Evolutionary conservation across 2,888 invertebrate species (phyloP).

Genomic region (Aphodius sticticus): DNA sequence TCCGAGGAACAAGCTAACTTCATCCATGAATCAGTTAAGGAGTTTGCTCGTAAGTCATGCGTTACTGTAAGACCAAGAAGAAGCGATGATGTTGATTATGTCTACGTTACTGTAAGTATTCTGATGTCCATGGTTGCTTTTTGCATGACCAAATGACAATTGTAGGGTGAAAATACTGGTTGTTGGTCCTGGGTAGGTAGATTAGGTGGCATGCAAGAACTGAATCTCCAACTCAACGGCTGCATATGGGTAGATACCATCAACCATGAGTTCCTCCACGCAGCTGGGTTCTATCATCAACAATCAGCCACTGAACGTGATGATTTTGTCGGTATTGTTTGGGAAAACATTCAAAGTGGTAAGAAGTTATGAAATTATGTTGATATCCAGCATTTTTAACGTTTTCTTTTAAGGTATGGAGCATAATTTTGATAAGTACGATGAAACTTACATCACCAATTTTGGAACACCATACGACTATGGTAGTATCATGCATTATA

Average conservation of each 20-base stretch:
- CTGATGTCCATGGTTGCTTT: not conserved
- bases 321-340: slow-evolving; percentile 74
- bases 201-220: slow-evolving; percentile 25
- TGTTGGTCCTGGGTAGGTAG: slow-evolving; percentile 34
- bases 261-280: slow-evolving; percentile 61
- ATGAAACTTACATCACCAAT: slow-evolving; percentile 68
- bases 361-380: slow-evolving; percentile 48
- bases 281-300: slow-evolving; percentile 84
- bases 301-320: slow-evolving; percentile 82
- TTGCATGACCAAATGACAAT: not conserved
- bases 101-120: slow-evolving; percentile 30
- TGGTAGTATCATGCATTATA: slow-evolving; percentile 77
- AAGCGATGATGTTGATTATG: slow-evolving; percentile 26
- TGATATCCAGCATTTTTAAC: not conserved
- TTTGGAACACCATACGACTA: slow-evolving; percentile 76
- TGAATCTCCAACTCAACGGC: slow-evolving; percentile 31
- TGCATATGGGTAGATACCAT: slow-evolving; percentile 30
- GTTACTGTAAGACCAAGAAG: slow-evolving; percentile 29
- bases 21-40: slow-evolving; percentile 24
- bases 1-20: slow-evolving; percentile 8
- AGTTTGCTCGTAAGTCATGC: slow-evolving; percentile 28
- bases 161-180: slow-evolving; percentile 28
- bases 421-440: slow-evolving; percentile 69
- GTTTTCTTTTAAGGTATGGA: not conserved
- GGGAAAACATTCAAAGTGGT: slow-evolving; percentile 69